phyloP scores from a whole-genome alignment of 2,113 vertebrate genomes.

The Mastomys natalensis region DNA sequence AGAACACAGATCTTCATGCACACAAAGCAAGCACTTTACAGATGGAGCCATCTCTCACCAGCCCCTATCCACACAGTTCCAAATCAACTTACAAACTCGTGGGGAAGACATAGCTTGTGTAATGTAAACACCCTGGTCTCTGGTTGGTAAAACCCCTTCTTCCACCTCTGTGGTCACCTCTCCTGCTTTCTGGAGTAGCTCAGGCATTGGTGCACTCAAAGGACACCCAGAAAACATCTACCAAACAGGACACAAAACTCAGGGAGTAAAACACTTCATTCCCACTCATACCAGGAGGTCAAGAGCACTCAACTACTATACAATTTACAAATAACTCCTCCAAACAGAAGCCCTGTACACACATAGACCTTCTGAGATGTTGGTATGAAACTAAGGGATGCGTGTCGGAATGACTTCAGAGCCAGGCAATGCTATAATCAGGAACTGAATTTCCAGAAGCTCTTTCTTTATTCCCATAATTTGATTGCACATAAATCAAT shows the following conservation, averaged over 20 bases:
- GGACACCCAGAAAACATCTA: not conserved
- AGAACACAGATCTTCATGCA: not conserved
- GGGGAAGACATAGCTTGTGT: not conserved
- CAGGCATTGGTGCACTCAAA: not conserved
- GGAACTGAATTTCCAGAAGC: slow-evolving; percentile 17
- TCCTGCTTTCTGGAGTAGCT: not conserved
- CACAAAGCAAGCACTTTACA: not conserved
- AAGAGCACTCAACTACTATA: not conserved
- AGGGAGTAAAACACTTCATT: not conserved
- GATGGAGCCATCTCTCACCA: not conserved
- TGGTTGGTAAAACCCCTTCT: not conserved
- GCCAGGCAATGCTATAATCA: slow-evolving; percentile 32
- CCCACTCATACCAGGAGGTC: not conserved
- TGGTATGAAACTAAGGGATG: not conserved
- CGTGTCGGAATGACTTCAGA: slow-evolving; percentile 39
- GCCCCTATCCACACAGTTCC: not conserved
- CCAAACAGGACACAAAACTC: not conserved
- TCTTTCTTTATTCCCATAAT: slow-evolving; percentile 70
- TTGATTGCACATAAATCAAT: slow-evolving; percentile 80
- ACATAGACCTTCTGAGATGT: slow-evolving; percentile 54
- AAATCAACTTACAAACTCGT: not conserved
- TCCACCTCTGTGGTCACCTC: not conserved
- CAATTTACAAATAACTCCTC: not conserved
- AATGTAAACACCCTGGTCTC: not conserved
- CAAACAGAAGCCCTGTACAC: not conserved